Percentiles rank a stretch among this genome's conserved stretches.
Evolutionary conservation across 1,140 invertebrate genomes (phyloP).

Genomic region (Portunus trituberculatus): DNA sequence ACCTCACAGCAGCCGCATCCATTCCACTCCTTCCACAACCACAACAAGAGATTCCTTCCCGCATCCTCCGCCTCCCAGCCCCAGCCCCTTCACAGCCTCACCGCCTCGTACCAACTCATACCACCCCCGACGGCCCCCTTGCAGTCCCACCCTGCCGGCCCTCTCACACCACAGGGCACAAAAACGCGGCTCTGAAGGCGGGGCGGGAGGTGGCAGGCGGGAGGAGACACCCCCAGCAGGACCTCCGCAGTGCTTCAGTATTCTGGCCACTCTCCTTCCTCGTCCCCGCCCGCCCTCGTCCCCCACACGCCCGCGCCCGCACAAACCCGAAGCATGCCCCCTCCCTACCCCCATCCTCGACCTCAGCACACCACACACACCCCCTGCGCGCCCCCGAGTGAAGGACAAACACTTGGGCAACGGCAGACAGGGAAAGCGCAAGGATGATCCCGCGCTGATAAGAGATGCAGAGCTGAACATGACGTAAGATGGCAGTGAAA

Average conservation of each 20-base stretch:
- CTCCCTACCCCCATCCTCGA: not conserved
- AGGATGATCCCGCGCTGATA: constrained; percentile 1
- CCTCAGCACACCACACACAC: not conserved
- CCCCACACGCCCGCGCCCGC: constrained; percentile 32
- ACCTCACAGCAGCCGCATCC: not conserved
- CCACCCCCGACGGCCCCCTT: too few species aligned
- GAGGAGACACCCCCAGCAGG: not conserved
- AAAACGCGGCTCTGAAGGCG: not conserved
- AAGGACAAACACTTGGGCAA: constrained; percentile 3
- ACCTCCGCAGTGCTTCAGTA: constrained; percentile 20
- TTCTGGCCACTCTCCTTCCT: constrained; percentile 27
- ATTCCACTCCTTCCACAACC: too few species aligned
- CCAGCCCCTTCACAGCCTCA: too few species aligned
- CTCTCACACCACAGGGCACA: not conserved
- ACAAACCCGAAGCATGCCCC: not conserved
- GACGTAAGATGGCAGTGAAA: not conserved
- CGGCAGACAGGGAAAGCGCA: not conserved
- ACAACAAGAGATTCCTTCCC: too few species aligned
- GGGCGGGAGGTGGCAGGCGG: not conserved
- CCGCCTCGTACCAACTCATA: too few species aligned
- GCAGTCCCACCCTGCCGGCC: not conserved
- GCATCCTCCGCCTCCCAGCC: too few species aligned
- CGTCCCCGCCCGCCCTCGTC: constrained; percentile 6
- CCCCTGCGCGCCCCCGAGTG: not conserved
- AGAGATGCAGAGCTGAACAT: not conserved